phyloP scores from a whole-genome alignment of 2,888 invertebrate species.

The Apodemia arnacis region DNA sequence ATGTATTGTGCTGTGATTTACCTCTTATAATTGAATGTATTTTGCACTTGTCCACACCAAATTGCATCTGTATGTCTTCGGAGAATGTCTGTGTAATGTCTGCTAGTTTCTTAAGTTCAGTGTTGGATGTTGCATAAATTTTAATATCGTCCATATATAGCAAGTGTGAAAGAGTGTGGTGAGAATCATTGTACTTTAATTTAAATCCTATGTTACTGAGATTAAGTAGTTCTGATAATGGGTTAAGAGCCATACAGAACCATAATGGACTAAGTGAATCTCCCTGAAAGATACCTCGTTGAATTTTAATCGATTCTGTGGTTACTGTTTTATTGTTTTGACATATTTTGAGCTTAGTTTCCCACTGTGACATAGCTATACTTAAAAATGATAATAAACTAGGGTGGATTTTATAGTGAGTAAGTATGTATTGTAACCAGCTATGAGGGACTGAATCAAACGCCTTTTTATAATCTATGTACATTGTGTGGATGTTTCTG shows the following conservation, averaged over 20 bases:
- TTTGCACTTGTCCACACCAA: no score
- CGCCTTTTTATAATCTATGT: slow-evolving; percentile 51
- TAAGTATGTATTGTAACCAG: slow-evolving; percentile 37
- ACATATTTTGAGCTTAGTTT: slow-evolving; percentile 37
- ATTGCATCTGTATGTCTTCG: no score
- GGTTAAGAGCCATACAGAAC: background rate
- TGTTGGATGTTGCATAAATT: background rate
- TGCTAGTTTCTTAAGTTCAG: background rate
- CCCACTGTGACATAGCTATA: slow-evolving; percentile 45
- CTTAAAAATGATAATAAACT: background rate
- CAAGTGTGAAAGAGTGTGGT: background rate
- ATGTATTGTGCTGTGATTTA: no score
- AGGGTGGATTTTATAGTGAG: background rate
- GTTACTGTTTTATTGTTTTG: background rate
- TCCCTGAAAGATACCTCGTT: background rate
- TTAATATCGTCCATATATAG: background rate
- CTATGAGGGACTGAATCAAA: slow-evolving; percentile 54
- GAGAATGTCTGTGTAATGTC: background rate
- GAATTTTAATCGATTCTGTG: slow-evolving; percentile 47
- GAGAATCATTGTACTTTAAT: background rate
- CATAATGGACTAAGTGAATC: background rate
- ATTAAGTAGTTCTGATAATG: background rate
- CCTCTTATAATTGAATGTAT: no score
- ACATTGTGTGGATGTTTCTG: slow-evolving; percentile 29
- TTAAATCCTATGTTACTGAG: background rate